These are phyloP conservation scores for Sylvia borin DNA, from an alignment of 2,797 vertebrate species.

Conservation along the genomic window DNA sequence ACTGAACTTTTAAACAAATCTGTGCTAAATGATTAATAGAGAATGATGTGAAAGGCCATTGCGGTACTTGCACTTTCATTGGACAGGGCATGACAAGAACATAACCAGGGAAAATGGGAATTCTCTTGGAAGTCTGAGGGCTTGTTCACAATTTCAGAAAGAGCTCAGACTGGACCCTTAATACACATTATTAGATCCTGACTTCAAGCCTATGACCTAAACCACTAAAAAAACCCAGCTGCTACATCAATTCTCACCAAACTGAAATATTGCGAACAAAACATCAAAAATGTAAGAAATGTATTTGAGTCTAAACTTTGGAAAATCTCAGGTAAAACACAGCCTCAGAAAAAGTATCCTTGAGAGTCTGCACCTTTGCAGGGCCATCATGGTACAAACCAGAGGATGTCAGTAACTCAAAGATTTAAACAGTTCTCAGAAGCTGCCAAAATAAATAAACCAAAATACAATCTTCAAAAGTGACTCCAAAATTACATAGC, in stretches of 20 bases:
- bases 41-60: background rate
- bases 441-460: background rate
- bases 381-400: background rate
- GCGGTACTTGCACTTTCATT: background rate
- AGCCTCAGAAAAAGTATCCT: background rate
- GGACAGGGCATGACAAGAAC: background rate
- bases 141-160: background rate
- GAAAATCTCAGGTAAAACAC: background rate
- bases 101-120: background rate
- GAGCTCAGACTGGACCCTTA: background rate
- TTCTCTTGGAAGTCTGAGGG: background rate
- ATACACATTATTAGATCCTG: background rate
- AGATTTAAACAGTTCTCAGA: background rate
- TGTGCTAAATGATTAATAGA: background rate
- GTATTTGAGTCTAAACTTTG: background rate
- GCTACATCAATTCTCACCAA: background rate
- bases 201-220: background rate
- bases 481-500: background rate
- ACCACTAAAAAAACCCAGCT: background rate
- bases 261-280: background rate
- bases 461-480: background rate
- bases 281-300: background rate
- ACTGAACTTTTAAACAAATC: background rate
- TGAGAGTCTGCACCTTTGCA: background rate
- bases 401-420: background rate